phyloP scores from a whole-genome alignment of 2,797 vertebrate genomes.

The Bovichtus diacanthus region DNA sequence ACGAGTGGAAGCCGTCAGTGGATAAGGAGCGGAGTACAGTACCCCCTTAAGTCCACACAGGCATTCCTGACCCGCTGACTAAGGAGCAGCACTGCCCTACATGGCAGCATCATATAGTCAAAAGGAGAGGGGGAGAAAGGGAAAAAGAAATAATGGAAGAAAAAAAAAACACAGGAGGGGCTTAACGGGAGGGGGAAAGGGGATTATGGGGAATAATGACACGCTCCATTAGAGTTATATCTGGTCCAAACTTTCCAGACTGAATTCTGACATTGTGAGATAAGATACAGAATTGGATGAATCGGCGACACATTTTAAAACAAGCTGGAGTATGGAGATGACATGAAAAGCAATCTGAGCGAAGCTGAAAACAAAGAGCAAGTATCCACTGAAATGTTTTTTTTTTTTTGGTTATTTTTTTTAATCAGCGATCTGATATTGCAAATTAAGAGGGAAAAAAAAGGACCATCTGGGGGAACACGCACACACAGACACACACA shows the following conservation, averaged over 20 bases:
- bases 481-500: conserved; percentile 9
- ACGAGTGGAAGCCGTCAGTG: not conserved
- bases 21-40: conserved; percentile 30
- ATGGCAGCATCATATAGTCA: conserved; percentile 70
- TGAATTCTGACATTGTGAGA: conserved; percentile 33
- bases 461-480: conserved; percentile 43
- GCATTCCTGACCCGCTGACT: conserved; percentile 70
- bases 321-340: not conserved
- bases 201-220: conserved; percentile 67
- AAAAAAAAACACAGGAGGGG: conserved; percentile 22
- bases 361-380: conserved; percentile 13
- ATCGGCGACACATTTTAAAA: conserved; percentile 5
- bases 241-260: conserved; percentile 56
- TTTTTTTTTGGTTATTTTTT: no score
- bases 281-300: conserved; percentile 6
- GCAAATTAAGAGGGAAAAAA: conserved; percentile 13
- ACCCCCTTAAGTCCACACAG: conserved; percentile 40
- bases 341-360: conserved; percentile 4
- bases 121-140: conserved; percentile 23
- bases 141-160: conserved; percentile 61
- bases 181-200: conserved; percentile 6
- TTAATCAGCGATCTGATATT: conserved; percentile 11
- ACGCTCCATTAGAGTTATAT: conserved; percentile 28
- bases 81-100: conserved; percentile 70
- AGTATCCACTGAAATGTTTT: conserved; percentile 8